Evolutionary conservation across 2,113 vertebrate genomes (phyloP), one percentile per base, ranked within the genome.

Genomic region (Hippocampus zosterae): DNA sequence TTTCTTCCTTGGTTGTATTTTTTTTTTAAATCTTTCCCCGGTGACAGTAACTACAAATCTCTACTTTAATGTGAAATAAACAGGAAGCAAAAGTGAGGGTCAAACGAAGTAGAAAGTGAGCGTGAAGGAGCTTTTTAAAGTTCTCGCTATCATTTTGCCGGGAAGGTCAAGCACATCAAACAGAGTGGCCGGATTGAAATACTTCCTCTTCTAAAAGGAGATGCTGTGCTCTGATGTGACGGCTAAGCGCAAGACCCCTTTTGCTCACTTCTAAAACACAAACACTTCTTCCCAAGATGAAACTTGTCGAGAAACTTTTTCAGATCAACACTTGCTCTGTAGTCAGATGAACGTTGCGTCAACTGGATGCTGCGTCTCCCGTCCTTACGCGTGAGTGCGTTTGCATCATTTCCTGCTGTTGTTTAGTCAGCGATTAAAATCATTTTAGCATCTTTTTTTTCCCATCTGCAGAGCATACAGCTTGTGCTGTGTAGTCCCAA

Each of bases 361-460:
- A 44, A 50, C 23, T 42, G 44, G n/a, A 53, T 70, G 55, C 18
- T 21, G 19, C 19, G 37, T 73, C 78, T 78, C 61, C 63, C 25
- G 67, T 69, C 72, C 67, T 68, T 33, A 79, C 72, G 67, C 67
- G 70, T 67, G 55, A 46, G 55, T 25, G n/a, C n/a, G 61, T 41
- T 21, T 25, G 46, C 75, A 84, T 37, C 76, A 75, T 78, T 78
- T 86, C 88, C 71, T 73, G 68, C 79, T 12, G 52, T 70, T 84
- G 79, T 86, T 88, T 84, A 85, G 82, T 84, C 82, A 83, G 88
- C 83, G 87, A 87, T 86, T 86, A 84, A 84, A 87, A 79, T 67
- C 76, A 82, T 84, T 82, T 74, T 72, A 78, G 81, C 77, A 79
- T 67, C 66, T 73, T 87, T 86, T 84, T 78, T 64, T 78, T 72